These are phyloP conservation scores for Philopotamus ludificatus DNA, from an alignment of 1,140 invertebrate genomes.

Conservation along the genomic window DNA sequence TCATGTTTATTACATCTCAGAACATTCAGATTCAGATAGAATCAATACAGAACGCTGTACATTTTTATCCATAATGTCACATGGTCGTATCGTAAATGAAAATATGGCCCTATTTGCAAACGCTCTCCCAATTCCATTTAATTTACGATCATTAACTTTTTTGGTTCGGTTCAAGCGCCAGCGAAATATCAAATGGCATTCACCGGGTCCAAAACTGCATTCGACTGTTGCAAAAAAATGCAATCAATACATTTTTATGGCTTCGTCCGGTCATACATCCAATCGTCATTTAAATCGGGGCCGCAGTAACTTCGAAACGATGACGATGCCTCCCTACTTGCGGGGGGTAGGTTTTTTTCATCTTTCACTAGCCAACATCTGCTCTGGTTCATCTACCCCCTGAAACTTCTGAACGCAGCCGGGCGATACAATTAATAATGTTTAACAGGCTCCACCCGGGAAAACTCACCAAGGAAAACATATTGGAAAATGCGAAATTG, in stretches of 20 bases:
- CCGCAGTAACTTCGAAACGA: constrained; percentile 29
- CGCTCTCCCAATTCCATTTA: too few species aligned
- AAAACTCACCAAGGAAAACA: constrained; percentile 1
- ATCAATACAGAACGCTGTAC: too few species aligned
- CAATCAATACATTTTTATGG: background rate
- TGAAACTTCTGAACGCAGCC: constrained; percentile 10
- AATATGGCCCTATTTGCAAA: too few species aligned
- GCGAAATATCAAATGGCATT: too few species aligned
- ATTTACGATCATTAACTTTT: too few species aligned
- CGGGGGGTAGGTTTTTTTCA: constrained; percentile 17
- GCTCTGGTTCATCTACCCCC: background rate
- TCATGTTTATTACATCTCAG: too few species aligned
- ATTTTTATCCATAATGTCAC: too few species aligned
- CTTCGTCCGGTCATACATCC: background rate
- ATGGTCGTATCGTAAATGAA: too few species aligned
- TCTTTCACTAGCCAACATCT: constrained; percentile 7
- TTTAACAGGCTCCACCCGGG: background rate
- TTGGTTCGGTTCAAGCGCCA: too few species aligned
- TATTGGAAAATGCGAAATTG: background rate
- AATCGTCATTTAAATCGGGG: constrained; percentile 16
- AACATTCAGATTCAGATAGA: too few species aligned
- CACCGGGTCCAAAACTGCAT: background rate
- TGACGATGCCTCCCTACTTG: constrained; percentile 18
- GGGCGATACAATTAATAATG: constrained; percentile 28
- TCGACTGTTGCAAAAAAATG: background rate